phyloP scores from a whole-genome alignment of 2,888 invertebrate genomes.

The Megaustenia siamemsis region DNA sequence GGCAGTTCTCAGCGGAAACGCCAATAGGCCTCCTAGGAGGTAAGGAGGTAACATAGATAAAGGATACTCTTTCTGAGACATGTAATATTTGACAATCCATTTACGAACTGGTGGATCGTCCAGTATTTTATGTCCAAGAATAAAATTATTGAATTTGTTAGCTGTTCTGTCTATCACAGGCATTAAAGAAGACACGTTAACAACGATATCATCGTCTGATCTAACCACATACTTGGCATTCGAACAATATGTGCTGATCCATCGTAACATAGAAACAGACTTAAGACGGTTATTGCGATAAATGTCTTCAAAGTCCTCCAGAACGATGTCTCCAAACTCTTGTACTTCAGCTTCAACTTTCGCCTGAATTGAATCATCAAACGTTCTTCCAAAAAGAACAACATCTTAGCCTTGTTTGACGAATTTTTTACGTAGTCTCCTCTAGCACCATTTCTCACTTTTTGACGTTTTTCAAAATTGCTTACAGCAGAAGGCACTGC shows the following conservation, averaged over 20 bases:
- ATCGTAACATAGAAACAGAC: slow-evolving; percentile 66
- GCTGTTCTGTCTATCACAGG: slow-evolving; percentile 33
- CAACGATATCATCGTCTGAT: slow-evolving; percentile 77
- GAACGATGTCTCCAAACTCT: slow-evolving; percentile 36
- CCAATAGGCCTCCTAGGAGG: too few relatives aligned
- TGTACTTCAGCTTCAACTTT: slow-evolving; percentile 57
- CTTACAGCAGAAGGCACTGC: too few relatives aligned
- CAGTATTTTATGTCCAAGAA: slow-evolving; percentile 61
- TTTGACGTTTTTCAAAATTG: too few relatives aligned
- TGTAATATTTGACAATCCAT: too few relatives aligned
- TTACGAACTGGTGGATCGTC: too few relatives aligned
- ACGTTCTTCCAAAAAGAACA: slow-evolving; percentile 36
- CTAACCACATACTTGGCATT: slow-evolving; percentile 75
- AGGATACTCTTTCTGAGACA: too few relatives aligned
- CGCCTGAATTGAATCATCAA: slow-evolving; percentile 46
- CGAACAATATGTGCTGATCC: slow-evolving; percentile 74
- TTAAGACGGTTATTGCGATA: slow-evolving; percentile 79
- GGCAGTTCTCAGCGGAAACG: too few relatives aligned
- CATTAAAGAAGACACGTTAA: slow-evolving; percentile 83
- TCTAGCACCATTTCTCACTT: too few relatives aligned
- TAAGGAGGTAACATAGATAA: too few relatives aligned
- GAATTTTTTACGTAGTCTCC: too few relatives aligned
- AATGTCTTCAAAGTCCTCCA: slow-evolving; percentile 11
- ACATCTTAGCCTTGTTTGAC: not conserved
- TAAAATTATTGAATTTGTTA: slow-evolving; percentile 58